Evolutionary conservation across 2,797 vertebrate genomes (phyloP), one percentile per base, ranked within the genome.

Genomic region (Galago senegalensis): DNA sequence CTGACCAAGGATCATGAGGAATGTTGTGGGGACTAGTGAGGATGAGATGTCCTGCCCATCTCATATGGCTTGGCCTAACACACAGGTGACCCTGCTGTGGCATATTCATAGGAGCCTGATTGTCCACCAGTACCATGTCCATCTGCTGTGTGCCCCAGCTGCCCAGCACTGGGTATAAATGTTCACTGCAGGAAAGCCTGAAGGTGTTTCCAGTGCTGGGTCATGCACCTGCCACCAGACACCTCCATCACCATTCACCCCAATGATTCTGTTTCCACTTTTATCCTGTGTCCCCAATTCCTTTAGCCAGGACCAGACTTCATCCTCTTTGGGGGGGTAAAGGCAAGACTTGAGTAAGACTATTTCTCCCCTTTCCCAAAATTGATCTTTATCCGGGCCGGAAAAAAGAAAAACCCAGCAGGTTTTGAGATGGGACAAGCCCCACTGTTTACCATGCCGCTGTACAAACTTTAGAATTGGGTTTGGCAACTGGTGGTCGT

Each of bases 181-280:
- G 0, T n/a, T 17, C 7, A 7, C 12, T 29, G 87, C 5, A 4
- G 69, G 46, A 25, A 29, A 43, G 31, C 79, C 91, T 17, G 27
- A 43, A n/a, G 46, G n/a, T n/a, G 31, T 67, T 53, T 70, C n/a
- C 37, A 56, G 61, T 23, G 5, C 72, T 40, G 2, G 53, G 8
- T 20, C 27, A 11, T 6, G 10, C 20, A 9, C 27, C 25, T 9
- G 60, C 6, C 60, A 1, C 56, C 11, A 21, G 37, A 49, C 31
- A 2, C 7, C 4, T 75, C 61, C 31, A 6, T 25, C 4, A 0
- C 40, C 27, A 1, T 12, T 6, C 11, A 61, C 37, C 7, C n/a
- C 2, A 0, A 0, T 9, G 43, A 40, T 6, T 0, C 86, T 25
- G 1, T 31, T 40, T 61, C 69, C 27, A 11, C 10, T 18, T n/a